Evolutionary conservation across 2,888 invertebrate genomes (phyloP), one percentile per base, ranked within the genome.

Genomic region (Clanis bilineata): DNA sequence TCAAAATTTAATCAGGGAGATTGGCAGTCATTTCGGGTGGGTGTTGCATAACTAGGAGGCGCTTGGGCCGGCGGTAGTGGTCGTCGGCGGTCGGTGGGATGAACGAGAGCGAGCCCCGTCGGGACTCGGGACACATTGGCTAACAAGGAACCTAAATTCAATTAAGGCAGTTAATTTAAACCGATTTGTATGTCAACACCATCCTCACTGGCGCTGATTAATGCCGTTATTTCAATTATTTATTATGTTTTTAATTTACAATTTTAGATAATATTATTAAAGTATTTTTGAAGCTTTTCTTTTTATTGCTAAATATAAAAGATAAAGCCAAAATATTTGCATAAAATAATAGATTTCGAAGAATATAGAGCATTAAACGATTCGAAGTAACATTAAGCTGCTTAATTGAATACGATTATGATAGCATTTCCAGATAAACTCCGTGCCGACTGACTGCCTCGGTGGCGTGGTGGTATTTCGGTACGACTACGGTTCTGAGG

Each of bases 151-250:
- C 86, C 90, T 86, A 88, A 91, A 92, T 92, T 90, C 92, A 92
- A 92, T 92, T 92, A 92, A 86, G 88, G 79, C 86, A 86, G 91
- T 92, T 92, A 91, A 92, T 92, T 91, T 91, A 90, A 90, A 84
- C 88, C 85, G 82, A 84, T 87, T 86, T 86, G 84, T 85, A 83
- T 83, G 85, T 81, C 86, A 82, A 81, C 83, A 82, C 79, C 79
- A 78, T 76, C 80, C 85, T 80, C 79, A 79, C 78, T 77, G 75
- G 73, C 76, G 71, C 76, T 79, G 82, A 84, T 82, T 85, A 83
- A 80, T 80, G 63, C 75, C 32, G 57, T 44, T 57, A 44, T 28
- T 51, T 47, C 66, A 68, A 71, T 69, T 74, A 70, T 72, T 68
- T 38, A 57, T 57, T 57, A 57, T 56, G 47, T 57, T 57, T 41